Base-by-base conservation (phyloP, 2,888 invertebrate genomes). In the Hanleya hanleyi region DNA sequence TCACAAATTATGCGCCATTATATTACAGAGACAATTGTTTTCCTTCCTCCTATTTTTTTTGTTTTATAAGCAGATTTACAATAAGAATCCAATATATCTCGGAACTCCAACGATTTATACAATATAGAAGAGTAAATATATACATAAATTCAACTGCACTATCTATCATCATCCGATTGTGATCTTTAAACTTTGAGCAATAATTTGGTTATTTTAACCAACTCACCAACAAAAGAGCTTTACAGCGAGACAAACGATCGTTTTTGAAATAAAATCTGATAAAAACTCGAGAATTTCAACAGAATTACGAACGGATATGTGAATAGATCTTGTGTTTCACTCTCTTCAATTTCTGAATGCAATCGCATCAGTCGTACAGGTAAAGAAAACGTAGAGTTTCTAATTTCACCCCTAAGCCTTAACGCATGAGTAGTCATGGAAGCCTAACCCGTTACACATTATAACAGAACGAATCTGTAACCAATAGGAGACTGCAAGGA, bases 11-110 rank as follows among this genome's bases (percentile, higher is more conserved):
- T 57, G 57, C 57, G 57, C 57, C 57, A 57, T 29, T n/a, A 7
- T 57, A 57, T 57, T 57, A 57, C 57, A 57, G 57, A 57, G 57
- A 57, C 57, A 26, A 29, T 18, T 57, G 57, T 57, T 29, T 57
- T 57, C 26, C 5, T 26, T 26, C 32, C 57, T 57, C 57, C 57
- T 57, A 29, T 15, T 1, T 22, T 57, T 47, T 47, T 47, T 29
- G 4, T 57, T 57, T 57, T 57, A 57, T 32, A 57, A 29, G 57
- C 57, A n/a, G n/a, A n/a, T n/a, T n/a, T n/a, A n/a, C n/a, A 57
- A 26, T 41, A 57, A 57, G 1, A 22, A 57, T 29, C 29, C 26
- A 57, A 29, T 26, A 7, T 57, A 57, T 57, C n/a, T n/a, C n/a
- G n/a, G n/a, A n/a, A n/a, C n/a, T n/a, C n/a, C n/a, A n/a, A n/a